phyloP scores from a whole-genome alignment of 2,888 invertebrate genomes.

The Hirtodrosophila confusa region DNA sequence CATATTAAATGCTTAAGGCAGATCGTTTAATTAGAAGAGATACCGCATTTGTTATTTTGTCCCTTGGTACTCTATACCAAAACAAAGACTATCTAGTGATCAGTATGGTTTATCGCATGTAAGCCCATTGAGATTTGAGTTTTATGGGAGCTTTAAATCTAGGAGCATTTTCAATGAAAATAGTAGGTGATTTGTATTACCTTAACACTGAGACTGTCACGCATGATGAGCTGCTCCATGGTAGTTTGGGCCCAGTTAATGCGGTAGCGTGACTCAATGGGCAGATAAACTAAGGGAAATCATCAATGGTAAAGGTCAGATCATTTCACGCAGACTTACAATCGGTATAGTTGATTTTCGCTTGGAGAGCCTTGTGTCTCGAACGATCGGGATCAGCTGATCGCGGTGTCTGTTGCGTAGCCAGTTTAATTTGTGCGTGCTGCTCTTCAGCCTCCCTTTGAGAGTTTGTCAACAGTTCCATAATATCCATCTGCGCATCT shows the following conservation, averaged over 20 bases:
- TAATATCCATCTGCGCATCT: slow-evolving; percentile 19
- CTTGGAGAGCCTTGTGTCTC: not conserved
- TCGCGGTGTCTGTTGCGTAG: not conserved
- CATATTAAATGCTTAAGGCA: too few relatives aligned
- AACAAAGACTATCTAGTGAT: too few relatives aligned
- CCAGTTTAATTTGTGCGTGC: not conserved
- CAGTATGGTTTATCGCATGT: too few relatives aligned
- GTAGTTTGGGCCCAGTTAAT: slow-evolving; percentile 32
- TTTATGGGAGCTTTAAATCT: too few relatives aligned
- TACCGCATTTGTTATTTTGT: too few relatives aligned
- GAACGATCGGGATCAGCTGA: slow-evolving; percentile 17
- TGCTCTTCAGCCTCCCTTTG: slow-evolving; percentile 7
- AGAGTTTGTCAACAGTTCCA: slow-evolving; percentile 4
- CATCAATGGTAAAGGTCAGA: not conserved
- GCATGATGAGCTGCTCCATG: slow-evolving; percentile 32
- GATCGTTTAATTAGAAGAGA: too few relatives aligned
- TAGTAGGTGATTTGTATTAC: slow-evolving; percentile 13
- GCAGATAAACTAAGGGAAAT: slow-evolving; percentile 22
- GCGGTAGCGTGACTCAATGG: slow-evolving; percentile 54
- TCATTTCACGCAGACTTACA: slow-evolving; percentile 26
- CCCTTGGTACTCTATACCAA: too few relatives aligned
- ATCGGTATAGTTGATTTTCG: slow-evolving; percentile 12
- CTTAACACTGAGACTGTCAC: slow-evolving; percentile 1
- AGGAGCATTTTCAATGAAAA: too few relatives aligned
- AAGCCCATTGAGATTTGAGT: too few relatives aligned